Evolutionary conservation across 2,888 invertebrate genomes (phyloP).

Genomic region (Serripes groenlandicus): DNA sequence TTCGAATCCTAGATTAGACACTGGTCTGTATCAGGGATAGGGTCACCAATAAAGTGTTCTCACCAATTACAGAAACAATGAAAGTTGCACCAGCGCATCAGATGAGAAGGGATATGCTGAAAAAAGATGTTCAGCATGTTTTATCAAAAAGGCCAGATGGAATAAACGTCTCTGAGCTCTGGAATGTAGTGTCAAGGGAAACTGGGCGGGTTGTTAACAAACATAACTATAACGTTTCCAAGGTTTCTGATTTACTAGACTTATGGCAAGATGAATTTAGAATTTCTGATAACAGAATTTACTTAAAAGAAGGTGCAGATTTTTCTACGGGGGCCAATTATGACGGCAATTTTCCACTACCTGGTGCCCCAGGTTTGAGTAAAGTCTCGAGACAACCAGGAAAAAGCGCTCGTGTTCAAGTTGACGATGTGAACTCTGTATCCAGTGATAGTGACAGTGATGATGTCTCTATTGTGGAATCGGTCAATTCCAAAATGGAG

Average conservation of each 20-base stretch:
- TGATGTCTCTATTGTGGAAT: not conserved
- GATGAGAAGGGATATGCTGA: conserved; percentile 16
- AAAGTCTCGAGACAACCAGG: not conserved
- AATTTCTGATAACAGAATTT: not conserved
- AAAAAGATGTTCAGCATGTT: conserved; percentile 45
- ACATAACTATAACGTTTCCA: conserved; percentile 41
- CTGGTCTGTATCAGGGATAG: no score
- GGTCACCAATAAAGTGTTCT: no score
- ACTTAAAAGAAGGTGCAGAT: not conserved
- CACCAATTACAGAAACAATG: conserved; percentile 11
- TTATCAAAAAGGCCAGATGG: conserved; percentile 33
- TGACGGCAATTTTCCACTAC: not conserved
- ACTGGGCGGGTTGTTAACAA: conserved; percentile 28
- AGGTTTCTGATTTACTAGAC: conserved; percentile 35
- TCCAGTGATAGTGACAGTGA: not conserved
- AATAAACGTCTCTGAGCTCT: conserved; percentile 21
- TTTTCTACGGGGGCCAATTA: not conserved
- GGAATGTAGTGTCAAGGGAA: conserved; percentile 32
- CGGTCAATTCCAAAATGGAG: not conserved
- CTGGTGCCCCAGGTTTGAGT: no score
- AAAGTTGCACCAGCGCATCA: not conserved
- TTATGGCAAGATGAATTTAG: conserved; percentile 27
- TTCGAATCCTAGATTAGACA: no score
- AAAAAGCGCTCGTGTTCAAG: not conserved
- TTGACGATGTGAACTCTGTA: not conserved